A percentile compares a stretch with the other conserved stretches of the same genome.
Evolutionary conservation across 2,888 invertebrate species (phyloP).

Genomic region (Lithophane ornitopus): DNA sequence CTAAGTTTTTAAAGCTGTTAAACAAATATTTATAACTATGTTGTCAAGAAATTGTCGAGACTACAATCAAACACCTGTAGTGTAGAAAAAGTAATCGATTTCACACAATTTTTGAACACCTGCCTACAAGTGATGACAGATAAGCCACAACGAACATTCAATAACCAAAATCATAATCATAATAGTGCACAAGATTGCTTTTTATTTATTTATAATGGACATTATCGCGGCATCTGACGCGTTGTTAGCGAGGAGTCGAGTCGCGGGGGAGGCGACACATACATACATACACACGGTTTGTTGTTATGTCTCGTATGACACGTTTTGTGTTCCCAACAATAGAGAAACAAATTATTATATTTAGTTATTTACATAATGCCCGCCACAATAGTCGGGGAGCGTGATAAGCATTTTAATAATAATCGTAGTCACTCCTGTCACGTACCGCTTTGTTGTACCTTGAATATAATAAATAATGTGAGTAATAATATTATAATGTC

Average conservation of each 20-base stretch:
- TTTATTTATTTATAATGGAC: slow-evolving; percentile 65
- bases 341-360: slow-evolving; percentile 74
- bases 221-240: slow-evolving; percentile 70
- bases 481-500: slow-evolving; percentile 49
- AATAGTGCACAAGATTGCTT: slow-evolving; percentile 46
- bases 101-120: slow-evolving; percentile 11
- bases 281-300: slow-evolving; percentile 16
- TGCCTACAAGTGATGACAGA: slow-evolving; percentile 21
- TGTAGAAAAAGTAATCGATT: neutral
- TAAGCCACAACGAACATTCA: slow-evolving; percentile 39
- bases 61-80: neutral
- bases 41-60: neutral
- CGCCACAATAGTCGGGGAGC: slow-evolving; percentile 62
- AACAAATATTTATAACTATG: neutral
- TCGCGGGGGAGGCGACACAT: slow-evolving; percentile 42
- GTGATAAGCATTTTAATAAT: slow-evolving; percentile 72
- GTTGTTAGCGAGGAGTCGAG: slow-evolving; percentile 55
- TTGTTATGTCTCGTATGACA: slow-evolving; percentile 65
- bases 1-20: neutral
- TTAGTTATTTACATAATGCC: slow-evolving; percentile 77
- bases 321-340: slow-evolving; percentile 69
- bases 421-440: slow-evolving; percentile 44
- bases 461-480: slow-evolving; percentile 41
- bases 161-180: slow-evolving; percentile 43
- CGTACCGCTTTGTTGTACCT: slow-evolving; percentile 62